Conservation (phyloP, 2,888 invertebrate species). For the Dryococelus australis region DNA sequence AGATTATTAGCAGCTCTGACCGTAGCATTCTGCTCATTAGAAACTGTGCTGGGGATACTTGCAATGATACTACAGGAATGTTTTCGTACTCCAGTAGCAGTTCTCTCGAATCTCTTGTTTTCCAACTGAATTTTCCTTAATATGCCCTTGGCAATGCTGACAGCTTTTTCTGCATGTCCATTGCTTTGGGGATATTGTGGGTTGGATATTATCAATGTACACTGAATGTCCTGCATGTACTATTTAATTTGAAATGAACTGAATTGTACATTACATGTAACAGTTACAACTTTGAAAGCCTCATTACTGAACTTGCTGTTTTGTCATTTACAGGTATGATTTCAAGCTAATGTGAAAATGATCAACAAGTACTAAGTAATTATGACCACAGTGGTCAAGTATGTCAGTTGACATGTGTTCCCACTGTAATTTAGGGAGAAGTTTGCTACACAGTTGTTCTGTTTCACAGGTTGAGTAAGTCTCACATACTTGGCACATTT, state of each 20-base stretch:
- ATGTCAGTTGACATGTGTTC: background rate
- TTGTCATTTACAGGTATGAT: background rate
- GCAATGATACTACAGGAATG: background rate
- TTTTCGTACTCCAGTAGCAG: background rate
- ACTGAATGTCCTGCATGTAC: background rate
- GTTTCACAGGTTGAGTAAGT: background rate
- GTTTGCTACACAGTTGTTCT: background rate
- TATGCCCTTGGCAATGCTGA: background rate
- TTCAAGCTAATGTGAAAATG: background rate
- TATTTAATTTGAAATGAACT: background rate
- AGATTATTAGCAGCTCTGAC: background rate
- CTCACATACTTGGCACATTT: background rate
- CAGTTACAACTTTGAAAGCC: background rate
- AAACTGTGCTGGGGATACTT: background rate
- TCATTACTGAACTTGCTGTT: background rate
- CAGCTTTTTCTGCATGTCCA: background rate
- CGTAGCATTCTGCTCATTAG: background rate
- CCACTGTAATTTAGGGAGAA: background rate
- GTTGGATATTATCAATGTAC: background rate
- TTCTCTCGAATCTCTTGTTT: background rate
- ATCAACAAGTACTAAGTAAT: background rate
- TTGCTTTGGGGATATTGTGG: background rate
- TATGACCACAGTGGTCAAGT: background rate
- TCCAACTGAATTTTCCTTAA: background rate
- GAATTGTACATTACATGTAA: background rate